phyloP scores from a whole-genome alignment of 2,797 vertebrate species.

The Microcaecilia unicolor region DNA sequence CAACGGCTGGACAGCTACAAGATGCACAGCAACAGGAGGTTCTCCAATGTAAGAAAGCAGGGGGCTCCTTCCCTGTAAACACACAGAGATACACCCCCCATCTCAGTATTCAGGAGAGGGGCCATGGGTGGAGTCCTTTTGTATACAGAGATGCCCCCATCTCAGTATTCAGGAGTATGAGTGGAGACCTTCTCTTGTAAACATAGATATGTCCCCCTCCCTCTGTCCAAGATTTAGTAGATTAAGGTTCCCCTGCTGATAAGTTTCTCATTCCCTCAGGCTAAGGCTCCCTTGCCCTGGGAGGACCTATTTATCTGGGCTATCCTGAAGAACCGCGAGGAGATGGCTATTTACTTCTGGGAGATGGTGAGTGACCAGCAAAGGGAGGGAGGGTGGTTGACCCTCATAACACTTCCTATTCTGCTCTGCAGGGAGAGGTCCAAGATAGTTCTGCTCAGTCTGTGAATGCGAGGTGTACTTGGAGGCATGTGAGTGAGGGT shows the following conservation, averaged over 20 bases:
- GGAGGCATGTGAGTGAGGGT: too few species aligned
- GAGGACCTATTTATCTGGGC: constrained; percentile 81
- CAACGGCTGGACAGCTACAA: constrained; percentile 24
- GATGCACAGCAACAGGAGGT: constrained; percentile 34
- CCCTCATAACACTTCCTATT: too few species aligned
- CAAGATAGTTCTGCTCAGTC: too few species aligned
- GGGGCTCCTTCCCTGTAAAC: neutral
- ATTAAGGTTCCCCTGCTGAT: too few species aligned
- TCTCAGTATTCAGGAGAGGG: neutral
- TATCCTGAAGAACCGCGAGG: constrained; percentile 70
- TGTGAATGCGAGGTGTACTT: too few species aligned
- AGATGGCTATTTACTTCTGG: constrained; percentile 85
- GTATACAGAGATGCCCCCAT: too few species aligned
- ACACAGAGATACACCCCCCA: neutral
- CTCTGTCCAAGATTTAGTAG: neutral
- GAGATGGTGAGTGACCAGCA: constrained; percentile 67
- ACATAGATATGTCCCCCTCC: neutral
- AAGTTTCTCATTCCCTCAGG: too few species aligned
- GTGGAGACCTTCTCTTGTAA: neutral
- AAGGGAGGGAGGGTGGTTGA: rapidly evolving
- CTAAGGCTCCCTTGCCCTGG: constrained; percentile 68
- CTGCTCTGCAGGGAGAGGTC: neutral
- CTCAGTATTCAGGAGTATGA: too few species aligned
- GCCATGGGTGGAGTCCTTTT: neutral
- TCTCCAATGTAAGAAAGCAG: constrained; percentile 39